Percentiles rank a stretch among this genome's conserved stretches.
These are phyloP conservation scores for Heteropelma amictum DNA, from an alignment of 2,888 invertebrate genomes.

Conservation along the genomic window DNA sequence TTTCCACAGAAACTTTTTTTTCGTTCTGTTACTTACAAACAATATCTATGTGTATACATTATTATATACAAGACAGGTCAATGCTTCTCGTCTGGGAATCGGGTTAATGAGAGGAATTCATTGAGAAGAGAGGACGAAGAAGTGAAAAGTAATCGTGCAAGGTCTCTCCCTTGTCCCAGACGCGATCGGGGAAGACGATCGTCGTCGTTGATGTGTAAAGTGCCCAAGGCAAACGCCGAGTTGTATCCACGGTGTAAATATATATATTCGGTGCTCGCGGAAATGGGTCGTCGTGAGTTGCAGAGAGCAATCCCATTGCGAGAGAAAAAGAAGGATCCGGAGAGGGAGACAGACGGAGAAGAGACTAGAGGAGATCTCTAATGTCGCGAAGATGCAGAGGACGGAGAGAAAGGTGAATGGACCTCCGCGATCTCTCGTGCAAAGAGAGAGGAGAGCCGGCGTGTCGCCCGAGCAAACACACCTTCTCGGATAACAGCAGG, in stretches of 20 bases:
- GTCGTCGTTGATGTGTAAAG: conserved; percentile 40
- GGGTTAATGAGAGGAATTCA: conserved; percentile 50
- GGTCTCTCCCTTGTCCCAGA: conserved; percentile 48
- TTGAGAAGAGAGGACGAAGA: conserved; percentile 26
- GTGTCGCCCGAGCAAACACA: conserved; percentile 58
- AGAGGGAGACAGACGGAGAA: neutral
- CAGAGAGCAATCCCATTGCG: conserved; percentile 23
- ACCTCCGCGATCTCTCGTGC: conserved; percentile 66
- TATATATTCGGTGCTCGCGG: conserved; percentile 56
- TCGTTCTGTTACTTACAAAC: neutral
- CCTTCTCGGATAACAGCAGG: conserved; percentile 49
- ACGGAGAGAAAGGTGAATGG: conserved; percentile 68
- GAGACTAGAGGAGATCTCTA: conserved; percentile 8
- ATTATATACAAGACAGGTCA: conserved; percentile 19
- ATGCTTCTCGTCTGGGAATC: conserved; percentile 44
- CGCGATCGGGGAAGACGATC: conserved; percentile 38
- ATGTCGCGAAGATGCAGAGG: conserved; percentile 10
- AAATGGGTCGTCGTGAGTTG: conserved; percentile 65
- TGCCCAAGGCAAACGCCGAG: conserved; percentile 46
- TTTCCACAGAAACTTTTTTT: no score
- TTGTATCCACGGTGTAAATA: no score
- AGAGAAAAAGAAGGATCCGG: conserved; percentile 20
- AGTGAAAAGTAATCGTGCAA: conserved; percentile 52
- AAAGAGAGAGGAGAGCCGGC: conserved; percentile 46
- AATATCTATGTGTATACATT: neutral